These are phyloP conservation scores for Gerris lacustris DNA, from an alignment of 2,888 invertebrate genomes.

Conservation along the genomic window DNA sequence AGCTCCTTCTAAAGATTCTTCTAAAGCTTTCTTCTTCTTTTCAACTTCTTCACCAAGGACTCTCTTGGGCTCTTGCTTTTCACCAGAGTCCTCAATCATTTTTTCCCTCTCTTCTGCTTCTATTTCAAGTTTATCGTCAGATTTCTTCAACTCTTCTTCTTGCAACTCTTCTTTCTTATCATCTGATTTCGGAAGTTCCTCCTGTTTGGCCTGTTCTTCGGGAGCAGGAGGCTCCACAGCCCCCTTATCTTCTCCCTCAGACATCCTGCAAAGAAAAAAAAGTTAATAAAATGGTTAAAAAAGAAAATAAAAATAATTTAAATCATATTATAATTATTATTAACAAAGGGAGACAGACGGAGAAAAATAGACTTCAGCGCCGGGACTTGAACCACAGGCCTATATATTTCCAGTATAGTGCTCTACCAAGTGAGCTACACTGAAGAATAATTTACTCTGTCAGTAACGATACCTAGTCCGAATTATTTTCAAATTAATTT, in stretches of 20 bases:
- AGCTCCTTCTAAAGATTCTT: constrained; percentile 28
- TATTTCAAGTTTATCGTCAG: constrained; percentile 53
- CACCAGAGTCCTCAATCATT: constrained; percentile 50
- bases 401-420: no score
- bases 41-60: constrained; percentile 56
- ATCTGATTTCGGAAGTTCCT: constrained; percentile 7
- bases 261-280: constrained; percentile 20
- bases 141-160: constrained; percentile 35
- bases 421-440: no score
- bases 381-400: no score
- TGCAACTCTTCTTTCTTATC: neutral
- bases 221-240: constrained; percentile 10
- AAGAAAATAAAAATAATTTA: no score
- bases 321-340: no score
- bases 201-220: constrained; percentile 2
- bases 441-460: no score
- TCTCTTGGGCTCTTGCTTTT: constrained; percentile 41
- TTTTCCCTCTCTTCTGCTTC: constrained; percentile 53
- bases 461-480: no score
- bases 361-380: no score
- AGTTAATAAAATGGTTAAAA: neutral
- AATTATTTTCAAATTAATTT: no score
- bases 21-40: constrained; percentile 53
- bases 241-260: constrained; percentile 17
- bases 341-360: no score